phyloP scores from a whole-genome alignment of 2,113 vertebrate species.

The Lepus europaeus region DNA sequence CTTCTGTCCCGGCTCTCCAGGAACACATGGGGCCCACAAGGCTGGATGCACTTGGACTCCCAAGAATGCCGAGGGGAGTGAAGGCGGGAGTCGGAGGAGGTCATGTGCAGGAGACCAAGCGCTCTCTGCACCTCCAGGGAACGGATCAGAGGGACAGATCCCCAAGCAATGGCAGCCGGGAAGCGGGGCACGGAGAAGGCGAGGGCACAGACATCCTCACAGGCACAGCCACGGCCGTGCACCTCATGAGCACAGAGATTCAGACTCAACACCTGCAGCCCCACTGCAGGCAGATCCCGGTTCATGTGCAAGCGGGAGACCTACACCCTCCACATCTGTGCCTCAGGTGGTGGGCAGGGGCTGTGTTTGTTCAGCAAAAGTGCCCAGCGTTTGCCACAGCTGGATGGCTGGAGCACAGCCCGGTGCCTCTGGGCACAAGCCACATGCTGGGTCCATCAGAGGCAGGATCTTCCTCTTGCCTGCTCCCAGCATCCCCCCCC shows the following conservation, averaged over 20 bases:
- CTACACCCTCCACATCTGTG: not conserved
- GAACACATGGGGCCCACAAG: not conserved
- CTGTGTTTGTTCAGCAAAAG: not conserved
- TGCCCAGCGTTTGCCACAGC: not conserved
- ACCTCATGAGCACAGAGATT: too few relatives aligned
- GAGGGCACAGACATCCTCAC: accelerated
- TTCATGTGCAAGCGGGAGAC: not conserved
- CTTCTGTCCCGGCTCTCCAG: not conserved
- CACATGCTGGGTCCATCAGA: not conserved
- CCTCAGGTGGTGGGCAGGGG: not conserved
- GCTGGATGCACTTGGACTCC: not conserved
- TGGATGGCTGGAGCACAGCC: not conserved
- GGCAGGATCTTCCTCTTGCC: not conserved
- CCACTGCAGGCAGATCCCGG: not conserved
- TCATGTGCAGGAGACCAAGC: not conserved
- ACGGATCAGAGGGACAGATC: not conserved
- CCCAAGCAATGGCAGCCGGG: not conserved
- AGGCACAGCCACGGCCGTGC: too few relatives aligned
- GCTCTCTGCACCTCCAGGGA: not conserved
- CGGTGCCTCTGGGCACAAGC: not conserved
- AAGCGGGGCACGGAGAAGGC: not conserved
- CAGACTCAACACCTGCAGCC: not conserved
- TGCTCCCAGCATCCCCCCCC: not conserved
- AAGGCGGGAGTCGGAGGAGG: not conserved
- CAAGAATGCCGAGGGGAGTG: not conserved